Evolutionary conservation across 2,113 vertebrate genomes (phyloP), one percentile per base, ranked within the genome.

Genomic region (Limnothrissa miodon): DNA sequence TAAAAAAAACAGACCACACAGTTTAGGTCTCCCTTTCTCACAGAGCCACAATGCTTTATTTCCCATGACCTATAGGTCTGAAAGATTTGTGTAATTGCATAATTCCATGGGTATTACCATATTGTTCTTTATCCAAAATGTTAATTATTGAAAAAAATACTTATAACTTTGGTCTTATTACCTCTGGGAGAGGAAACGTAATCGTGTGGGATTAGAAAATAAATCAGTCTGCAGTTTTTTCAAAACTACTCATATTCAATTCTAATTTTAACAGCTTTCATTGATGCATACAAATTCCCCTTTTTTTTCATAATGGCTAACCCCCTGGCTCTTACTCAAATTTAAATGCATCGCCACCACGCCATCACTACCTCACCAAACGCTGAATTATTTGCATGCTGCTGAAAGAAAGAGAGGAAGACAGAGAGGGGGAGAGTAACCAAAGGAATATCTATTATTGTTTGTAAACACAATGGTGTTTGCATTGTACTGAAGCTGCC

Each of bases 401-500:
- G 33, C 29, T 29, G 33, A 33, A 66, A 25, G 25, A 66, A 25
- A 66, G 8, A 11, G 9, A 59, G 56, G 9, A n/a, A 66, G n/a
- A n/a, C n/a, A n/a, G n/a, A n/a, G 59, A 66, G 59, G 29, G 56
- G 10, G 9, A 70, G 62, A 66, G 59, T 29, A n/a, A 29, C 13
- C 42, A 74, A 33, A 19, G 5, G 11, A 81, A 79, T 36, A 36
- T 45, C 70, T 51, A 81, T 81, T 51, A 82, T 79, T 83, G 83
- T 56, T 86, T 78, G 80, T 86, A 87, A 87, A 89, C 80, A 82
- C 81, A 87, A 84, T 56, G 39, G 80, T 45, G n/a, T 45, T 17
- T 17, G 21, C 53, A 23, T 45, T 87, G 66, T 74, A 39, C 29
- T 17, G 13, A 33, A 0, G 11, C 66, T 74, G 66, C 66, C 19